Percentiles rank a stretch among this genome's conserved stretches.
Conservation (phyloP, 2,888 invertebrate genomes). For the Aricia artaxerxes region DNA sequence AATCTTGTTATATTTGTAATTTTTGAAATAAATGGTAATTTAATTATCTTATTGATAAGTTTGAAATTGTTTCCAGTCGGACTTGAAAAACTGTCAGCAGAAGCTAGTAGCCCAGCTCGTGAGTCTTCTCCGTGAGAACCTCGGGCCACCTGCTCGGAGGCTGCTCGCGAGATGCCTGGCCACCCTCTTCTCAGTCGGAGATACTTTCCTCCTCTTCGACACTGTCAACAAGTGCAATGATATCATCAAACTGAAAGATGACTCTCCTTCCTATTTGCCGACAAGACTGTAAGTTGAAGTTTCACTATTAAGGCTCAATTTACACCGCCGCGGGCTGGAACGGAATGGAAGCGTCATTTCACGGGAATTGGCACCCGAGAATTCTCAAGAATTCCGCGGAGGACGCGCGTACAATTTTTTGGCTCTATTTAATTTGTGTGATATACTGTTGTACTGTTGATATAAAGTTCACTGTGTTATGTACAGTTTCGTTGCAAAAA, state of each 20-base stretch:
- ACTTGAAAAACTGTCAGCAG: slow-evolving; percentile 98
- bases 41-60: background rate
- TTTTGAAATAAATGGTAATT: no score
- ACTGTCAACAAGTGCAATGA: slow-evolving; percentile 99
- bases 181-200: slow-evolving; percentile 97
- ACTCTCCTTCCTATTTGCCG: slow-evolving; percentile 96
- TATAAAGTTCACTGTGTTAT: no score
- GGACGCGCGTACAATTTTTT: no score
- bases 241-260: slow-evolving; percentile 97
- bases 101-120: slow-evolving; percentile 96
- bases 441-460: no score
- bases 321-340: no score
- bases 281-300: slow-evolving; percentile 93
- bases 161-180: slow-evolving; percentile 95
- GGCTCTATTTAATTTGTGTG: no score
- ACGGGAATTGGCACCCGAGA: no score
- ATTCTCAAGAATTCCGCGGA: no score
- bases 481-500: no score
- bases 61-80: slow-evolving; percentile 83
- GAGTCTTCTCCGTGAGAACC: slow-evolving; percentile 92
- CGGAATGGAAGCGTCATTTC: no score
- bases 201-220: slow-evolving; percentile 97
- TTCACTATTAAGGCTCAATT: background rate
- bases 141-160: slow-evolving; percentile 96
- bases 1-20: no score